Conservation (phyloP, 2,888 invertebrate genomes). For the Hydroisotoma schaefferi region DNA sequence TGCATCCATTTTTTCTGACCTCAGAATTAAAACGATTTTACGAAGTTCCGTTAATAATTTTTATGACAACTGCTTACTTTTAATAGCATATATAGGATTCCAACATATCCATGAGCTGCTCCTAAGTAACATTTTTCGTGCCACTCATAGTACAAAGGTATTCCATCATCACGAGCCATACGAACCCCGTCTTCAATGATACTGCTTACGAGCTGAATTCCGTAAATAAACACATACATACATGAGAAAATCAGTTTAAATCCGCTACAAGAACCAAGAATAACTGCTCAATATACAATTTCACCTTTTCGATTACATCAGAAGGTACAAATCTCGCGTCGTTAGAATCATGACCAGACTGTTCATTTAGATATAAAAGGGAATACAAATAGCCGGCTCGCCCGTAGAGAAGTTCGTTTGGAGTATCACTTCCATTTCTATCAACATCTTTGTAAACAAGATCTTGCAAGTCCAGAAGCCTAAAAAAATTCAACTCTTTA, state of each 20-base stretch:
- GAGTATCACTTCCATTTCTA: conserved; percentile 58
- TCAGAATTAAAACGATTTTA: neutral
- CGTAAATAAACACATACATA: neutral
- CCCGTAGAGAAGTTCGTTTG: conserved; percentile 84
- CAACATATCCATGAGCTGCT: conserved; percentile 83
- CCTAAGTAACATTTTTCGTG: conserved; percentile 74
- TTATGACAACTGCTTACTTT: conserved; percentile 58
- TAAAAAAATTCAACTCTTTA: conserved; percentile 51
- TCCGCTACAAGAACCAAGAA: no score
- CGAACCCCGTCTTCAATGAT: conserved; percentile 55
- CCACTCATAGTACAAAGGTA: conserved; percentile 76
- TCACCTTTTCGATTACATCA: conserved; percentile 14
- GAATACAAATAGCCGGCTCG: conserved; percentile 76
- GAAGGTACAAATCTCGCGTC: neutral
- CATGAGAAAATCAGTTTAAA: conserved; percentile 10
- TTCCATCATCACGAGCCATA: neutral
- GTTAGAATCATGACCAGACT: conserved; percentile 11
- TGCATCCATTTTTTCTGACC: neutral
- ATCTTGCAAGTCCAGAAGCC: conserved; percentile 59
- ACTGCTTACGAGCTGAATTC: conserved; percentile 60
- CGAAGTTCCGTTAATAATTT: neutral
- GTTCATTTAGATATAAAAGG: conserved; percentile 66
- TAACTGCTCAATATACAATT: neutral
- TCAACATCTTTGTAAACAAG: conserved; percentile 53
- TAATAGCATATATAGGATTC: conserved; percentile 77